These are phyloP conservation scores for Homarus americanus DNA, from an alignment of 1,140 invertebrate species.

Conservation along the genomic window DNA sequence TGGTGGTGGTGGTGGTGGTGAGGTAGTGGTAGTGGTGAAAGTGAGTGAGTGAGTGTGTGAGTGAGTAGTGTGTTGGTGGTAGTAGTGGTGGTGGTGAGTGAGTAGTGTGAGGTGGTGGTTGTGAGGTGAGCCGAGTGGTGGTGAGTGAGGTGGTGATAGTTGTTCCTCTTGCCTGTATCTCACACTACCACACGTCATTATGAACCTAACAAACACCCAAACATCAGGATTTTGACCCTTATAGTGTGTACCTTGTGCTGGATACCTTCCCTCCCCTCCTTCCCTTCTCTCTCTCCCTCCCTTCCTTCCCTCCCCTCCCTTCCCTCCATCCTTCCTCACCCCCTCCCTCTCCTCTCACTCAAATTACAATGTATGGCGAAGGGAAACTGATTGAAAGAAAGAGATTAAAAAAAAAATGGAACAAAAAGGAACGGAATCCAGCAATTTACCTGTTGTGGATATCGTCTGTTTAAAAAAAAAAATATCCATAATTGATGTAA, in stretches of 20 bases:
- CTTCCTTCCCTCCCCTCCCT: too few relatives aligned
- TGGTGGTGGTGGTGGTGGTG: too few relatives aligned
- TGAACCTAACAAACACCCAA: background rate
- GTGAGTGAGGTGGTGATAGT: background rate
- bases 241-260: too few relatives aligned
- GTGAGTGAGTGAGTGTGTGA: too few relatives aligned
- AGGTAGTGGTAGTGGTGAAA: too few relatives aligned
- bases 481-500: slow-evolving; percentile 54
- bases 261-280: too few relatives aligned
- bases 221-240: background rate
- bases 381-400: background rate
- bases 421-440: slow-evolving; percentile 7
- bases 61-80: too few relatives aligned
- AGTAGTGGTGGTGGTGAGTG: too few relatives aligned
- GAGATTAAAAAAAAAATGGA: background rate
- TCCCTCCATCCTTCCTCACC: too few relatives aligned
- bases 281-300: too few relatives aligned
- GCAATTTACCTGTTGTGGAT: slow-evolving; percentile 21
- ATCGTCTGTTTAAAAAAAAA: slow-evolving; percentile 26
- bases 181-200: background rate
- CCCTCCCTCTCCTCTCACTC: background rate
- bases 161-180: background rate
- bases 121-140: too few relatives aligned
- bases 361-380: background rate
- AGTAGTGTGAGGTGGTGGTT: too few relatives aligned